These are phyloP conservation scores for Scolopax mira DNA, from an alignment of 2,113 vertebrate genomes.

Conservation along the genomic window DNA sequence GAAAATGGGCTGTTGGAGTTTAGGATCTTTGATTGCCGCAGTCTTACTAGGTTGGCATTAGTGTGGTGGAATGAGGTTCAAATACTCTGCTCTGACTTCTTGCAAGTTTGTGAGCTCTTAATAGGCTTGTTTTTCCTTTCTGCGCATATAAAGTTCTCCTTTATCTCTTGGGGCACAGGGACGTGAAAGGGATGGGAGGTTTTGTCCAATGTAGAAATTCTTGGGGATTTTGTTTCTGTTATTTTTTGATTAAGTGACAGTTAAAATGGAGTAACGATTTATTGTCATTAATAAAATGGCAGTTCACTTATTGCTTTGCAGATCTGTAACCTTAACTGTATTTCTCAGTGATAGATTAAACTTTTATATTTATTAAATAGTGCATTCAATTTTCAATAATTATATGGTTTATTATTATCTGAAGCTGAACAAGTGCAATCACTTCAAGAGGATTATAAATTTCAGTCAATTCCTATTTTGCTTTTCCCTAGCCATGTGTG, in stretches of 20 bases:
- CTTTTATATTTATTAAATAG: background rate
- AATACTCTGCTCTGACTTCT: background rate
- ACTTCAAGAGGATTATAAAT: background rate
- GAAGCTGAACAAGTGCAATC: background rate
- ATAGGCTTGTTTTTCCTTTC: background rate
- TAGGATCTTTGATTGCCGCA: background rate
- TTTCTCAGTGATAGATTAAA: background rate
- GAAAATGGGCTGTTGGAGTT: rapidly evolving
- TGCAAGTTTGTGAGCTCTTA: background rate
- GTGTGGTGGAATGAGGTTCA: background rate
- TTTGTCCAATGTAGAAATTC: background rate
- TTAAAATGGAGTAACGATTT: background rate
- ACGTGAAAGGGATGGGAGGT: background rate
- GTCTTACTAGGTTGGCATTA: background rate
- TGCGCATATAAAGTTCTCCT: background rate
- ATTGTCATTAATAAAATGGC: background rate
- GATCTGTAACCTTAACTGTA: background rate
- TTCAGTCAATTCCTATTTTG: background rate
- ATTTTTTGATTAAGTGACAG: background rate
- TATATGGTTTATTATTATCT: background rate
- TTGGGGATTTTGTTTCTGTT: background rate
- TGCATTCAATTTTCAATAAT: background rate
- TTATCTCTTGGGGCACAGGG: rapidly evolving
- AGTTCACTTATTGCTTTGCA: background rate
- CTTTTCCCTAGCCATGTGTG: background rate